A percentile compares a stretch with the other conserved stretches of the same genome.
phyloP scores from a whole-genome alignment of 1,140 invertebrate genomes.

The Drosophila asahinai region DNA sequence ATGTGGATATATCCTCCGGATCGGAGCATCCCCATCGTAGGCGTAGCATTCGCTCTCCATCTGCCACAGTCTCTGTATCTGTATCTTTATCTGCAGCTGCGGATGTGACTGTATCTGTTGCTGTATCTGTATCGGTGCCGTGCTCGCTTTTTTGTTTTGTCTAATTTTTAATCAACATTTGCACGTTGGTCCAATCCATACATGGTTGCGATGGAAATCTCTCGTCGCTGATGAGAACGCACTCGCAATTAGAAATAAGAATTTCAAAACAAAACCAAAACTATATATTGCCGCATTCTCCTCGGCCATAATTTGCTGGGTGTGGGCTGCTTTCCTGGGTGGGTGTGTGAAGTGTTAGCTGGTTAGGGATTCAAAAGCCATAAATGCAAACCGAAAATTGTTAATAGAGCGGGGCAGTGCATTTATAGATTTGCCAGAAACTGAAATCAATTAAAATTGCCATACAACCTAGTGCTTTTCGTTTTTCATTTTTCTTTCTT shows the following conservation, averaged over 20 bases:
- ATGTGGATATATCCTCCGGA: constrained; percentile 58
- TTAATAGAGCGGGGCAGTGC: constrained; percentile 71
- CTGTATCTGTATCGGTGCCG: constrained; percentile 22
- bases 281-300: constrained; percentile 43
- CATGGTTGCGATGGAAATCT: constrained; percentile 76
- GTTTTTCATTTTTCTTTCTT: constrained; percentile 10
- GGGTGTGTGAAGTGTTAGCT: constrained; percentile 7
- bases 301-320: constrained; percentile 53
- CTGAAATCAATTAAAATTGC: constrained; percentile 39
- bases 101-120: constrained; percentile 12
- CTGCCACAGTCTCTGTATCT: constrained; percentile 23
- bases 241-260: constrained; percentile 73
- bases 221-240: constrained; percentile 57
- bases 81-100: constrained; percentile 34
- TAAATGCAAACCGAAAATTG: constrained; percentile 64
- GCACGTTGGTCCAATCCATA: constrained; percentile 82
- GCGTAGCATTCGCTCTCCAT: constrained; percentile 50
- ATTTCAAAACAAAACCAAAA: constrained; percentile 68
- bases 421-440: constrained; percentile 55
- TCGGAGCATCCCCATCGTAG: constrained; percentile 68
- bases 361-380: constrained; percentile 38
- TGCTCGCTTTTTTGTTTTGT: constrained; percentile 66
- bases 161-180: constrained; percentile 84
- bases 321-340: constrained; percentile 42
- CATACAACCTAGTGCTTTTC: constrained; percentile 19